Evolutionary conservation across 2,888 invertebrate species (phyloP), one percentile per base, ranked within the genome.

Genomic region (Plebejus argus): DNA sequence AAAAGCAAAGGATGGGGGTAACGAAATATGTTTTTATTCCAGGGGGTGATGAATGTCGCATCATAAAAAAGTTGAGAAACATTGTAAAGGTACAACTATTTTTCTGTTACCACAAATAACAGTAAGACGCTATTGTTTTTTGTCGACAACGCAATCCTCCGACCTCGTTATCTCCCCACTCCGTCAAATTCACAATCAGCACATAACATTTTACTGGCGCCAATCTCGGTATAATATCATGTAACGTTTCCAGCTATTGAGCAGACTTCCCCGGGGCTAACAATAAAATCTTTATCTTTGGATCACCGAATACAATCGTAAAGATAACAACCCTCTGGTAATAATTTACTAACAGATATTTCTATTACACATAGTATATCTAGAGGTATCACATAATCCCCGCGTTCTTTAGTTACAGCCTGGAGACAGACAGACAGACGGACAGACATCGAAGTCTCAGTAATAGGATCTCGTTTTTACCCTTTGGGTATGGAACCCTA

Each of bases 261-360:
- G 70, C 77, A 70, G 75, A 76, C 76, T 71, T 74, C 79, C 88
- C 85, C 82, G 84, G 79, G 86, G 87, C 86, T 82, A 82, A 83
- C 86, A 87, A 87, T 90, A 88, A 89, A 87, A 87, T 84, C 86
- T 87, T 86, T 87, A 88, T 88, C 87, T 82, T 82, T 82, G 85
- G 85, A 89, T 88, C 85, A 87, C 85, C 85, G 87, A 85, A 86
- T 84, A 86, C 86, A 86, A 85, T 86, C 85, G 84, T 84, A 83
- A 83, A 88, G 90, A 89, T 87, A 87, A 83, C 85, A 80, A 80
- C 71, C 80, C 86, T 83, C 82, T 79, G 84, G 86, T 84, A 82
- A 81, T 82, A 83, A 83, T 83, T 86, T 86, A 86, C 86, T 90
- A 89, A 90, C 87, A 89, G 89, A 88, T 85, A 88, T 89, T 89